These are phyloP conservation scores for Paragorgia papillata DNA, from an alignment of 92 coral and sea anemone genomes.

Conservation along the genomic window DNA sequence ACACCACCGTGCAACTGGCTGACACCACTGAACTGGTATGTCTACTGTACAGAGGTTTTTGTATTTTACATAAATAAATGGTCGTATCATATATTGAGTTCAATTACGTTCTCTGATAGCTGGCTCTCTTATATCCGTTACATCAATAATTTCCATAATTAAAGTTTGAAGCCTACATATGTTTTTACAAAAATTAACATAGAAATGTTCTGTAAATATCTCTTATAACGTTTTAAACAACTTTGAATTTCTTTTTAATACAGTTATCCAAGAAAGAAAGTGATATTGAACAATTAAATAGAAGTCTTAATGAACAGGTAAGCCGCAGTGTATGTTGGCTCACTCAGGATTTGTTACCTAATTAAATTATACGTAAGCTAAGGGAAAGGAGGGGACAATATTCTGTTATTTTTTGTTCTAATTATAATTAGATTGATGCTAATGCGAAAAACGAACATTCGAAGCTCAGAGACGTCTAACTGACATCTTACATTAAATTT, in stretches of 20 bases:
- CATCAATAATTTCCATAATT: conserved; percentile 52
- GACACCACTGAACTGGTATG: too few relatives aligned
- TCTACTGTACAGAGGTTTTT: too few relatives aligned
- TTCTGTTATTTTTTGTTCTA: too few relatives aligned
- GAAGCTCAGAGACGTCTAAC: conserved; percentile 40
- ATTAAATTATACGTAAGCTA: too few relatives aligned
- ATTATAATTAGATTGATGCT: conserved; percentile 8
- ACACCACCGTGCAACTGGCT: too few relatives aligned
- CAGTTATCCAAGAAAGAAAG: conserved; percentile 25
- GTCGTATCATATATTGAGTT: conserved; percentile 74
- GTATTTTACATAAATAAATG: too few relatives aligned
- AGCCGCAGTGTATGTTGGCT: background rate
- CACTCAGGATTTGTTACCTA: too few relatives aligned
- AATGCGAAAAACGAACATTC: conserved; percentile 41
- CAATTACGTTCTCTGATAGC: too few relatives aligned
- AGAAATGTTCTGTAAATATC: too few relatives aligned
- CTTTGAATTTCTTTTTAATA: too few relatives aligned
- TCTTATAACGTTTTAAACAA: too few relatives aligned
- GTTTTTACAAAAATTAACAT: background rate
- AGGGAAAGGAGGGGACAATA: background rate
- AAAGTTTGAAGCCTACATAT: too few relatives aligned
- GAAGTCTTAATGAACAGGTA: conserved; percentile 92
- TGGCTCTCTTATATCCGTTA: conserved; percentile 75
- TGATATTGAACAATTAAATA: conserved; percentile 71
- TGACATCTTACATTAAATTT: conserved; percentile 44